Base-by-base conservation (phyloP, 2,888 invertebrate species). In the Punctoribates punctum region DNA sequence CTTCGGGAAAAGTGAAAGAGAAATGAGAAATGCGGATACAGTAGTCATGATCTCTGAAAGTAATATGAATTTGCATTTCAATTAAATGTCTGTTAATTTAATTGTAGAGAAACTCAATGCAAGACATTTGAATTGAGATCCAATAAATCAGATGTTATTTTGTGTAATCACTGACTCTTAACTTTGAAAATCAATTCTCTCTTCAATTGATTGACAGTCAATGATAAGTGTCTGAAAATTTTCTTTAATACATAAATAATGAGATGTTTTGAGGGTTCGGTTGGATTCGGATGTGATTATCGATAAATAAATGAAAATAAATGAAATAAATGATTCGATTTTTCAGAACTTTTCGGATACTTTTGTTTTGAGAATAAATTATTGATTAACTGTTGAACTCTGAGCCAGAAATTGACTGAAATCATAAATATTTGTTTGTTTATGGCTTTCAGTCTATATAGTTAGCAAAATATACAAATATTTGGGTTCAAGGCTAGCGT, bases 401-500 rank as follows among this genome's bases (percentile, higher is more conserved):
- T 67, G 67, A 42, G 67, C 67, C 34, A 20, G 13, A 67, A 65
- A 57, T 57, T 27, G 60, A 60, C 57, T 57, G 57, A 60, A 38
- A 42, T 34, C 42, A 67, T 65, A 65, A 67, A 60, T 67, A 38
- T 67, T 67, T 67, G 42, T 67, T 67, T 67, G 67, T 67, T 67
- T 67, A 67, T 42, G 38, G 20, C n/a, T 34, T 67, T 23, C 3
- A 23, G 20, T 67, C 20, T 67, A 67, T 67, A 67, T 67, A 23
- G 67, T 67, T 67, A 67, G 67, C 38, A 67, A 67, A 60, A 67
- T 67, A 60, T 42, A 67, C 38, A 38, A 67, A 65, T 65, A 67
- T 67, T 67, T 42, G 67, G 67, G 67, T 67, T 67, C 67, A 67
- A 67, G 67, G 67, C 20, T 67, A 15, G 42, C 20, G 6, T 38